These are phyloP conservation scores for Chloebia gouldiae DNA, from an alignment of 2,113 vertebrate genomes.

Conservation along the genomic window DNA sequence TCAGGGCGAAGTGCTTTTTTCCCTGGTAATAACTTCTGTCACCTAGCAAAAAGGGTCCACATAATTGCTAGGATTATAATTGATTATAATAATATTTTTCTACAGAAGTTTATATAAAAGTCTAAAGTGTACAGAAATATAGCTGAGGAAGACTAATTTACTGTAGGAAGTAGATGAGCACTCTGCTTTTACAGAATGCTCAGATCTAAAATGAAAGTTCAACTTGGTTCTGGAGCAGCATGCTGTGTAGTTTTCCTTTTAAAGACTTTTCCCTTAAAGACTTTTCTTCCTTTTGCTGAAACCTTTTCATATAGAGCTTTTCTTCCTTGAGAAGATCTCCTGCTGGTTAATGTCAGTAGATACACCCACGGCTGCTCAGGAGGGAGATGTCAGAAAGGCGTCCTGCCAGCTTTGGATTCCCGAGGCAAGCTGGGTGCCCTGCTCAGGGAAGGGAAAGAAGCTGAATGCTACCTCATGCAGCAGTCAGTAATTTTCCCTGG, in stretches of 20 bases:
- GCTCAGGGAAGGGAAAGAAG: not conserved
- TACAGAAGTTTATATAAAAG: not conserved
- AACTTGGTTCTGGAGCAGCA: not conserved
- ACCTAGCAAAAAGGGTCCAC: not conserved
- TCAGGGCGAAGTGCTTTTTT: not conserved
- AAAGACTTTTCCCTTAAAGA: conserved; percentile 32
- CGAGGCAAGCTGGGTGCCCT: not conserved
- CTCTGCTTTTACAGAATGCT: not conserved
- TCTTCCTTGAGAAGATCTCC: conserved; percentile 16
- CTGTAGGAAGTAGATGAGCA: not conserved
- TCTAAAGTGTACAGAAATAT: not conserved
- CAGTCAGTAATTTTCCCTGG: conserved; percentile 20
- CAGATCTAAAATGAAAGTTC: conserved; percentile 18
- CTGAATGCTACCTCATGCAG: not conserved
- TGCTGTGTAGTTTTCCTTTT: conserved; percentile 32
- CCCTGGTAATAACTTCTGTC: not conserved
- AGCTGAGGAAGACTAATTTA: not conserved
- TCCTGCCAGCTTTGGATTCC: not conserved
- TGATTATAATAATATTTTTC: not conserved
- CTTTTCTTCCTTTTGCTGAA: conserved; percentile 22
- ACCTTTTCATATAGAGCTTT: conserved; percentile 2
- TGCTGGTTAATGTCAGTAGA: conserved; percentile 38
- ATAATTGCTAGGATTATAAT: not conserved
- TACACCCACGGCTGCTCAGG: conserved; percentile 35
- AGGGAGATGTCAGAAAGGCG: conserved; percentile 10